Conservation (phyloP, 1,140 invertebrate species). For the Sweltsa coloradensis region DNA sequence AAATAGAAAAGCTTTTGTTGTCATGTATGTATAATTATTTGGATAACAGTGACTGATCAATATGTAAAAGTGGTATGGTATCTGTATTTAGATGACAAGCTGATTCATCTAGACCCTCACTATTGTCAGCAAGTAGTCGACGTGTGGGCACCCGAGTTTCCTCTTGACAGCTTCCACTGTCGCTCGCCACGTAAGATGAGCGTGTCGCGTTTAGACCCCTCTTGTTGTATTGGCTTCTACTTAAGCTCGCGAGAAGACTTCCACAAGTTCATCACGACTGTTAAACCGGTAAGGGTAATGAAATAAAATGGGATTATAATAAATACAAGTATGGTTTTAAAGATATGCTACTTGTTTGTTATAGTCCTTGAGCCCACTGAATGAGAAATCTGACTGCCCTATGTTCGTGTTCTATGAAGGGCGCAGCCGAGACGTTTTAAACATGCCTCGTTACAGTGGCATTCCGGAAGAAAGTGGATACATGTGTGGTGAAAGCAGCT, state of each 20-base stretch:
- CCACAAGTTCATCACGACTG: slow-evolving; percentile 55
- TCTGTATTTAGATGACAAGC: slow-evolving; percentile 56
- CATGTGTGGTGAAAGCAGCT: background rate
- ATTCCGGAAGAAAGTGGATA: background rate
- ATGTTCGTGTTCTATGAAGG: slow-evolving; percentile 33
- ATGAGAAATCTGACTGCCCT: slow-evolving; percentile 27
- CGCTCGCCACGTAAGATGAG: slow-evolving; percentile 74
- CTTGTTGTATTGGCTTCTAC: slow-evolving; percentile 87
- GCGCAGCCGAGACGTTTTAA: slow-evolving; percentile 19
- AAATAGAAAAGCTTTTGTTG: background rate
- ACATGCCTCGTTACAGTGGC: no score
- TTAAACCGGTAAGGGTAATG: slow-evolving; percentile 44
- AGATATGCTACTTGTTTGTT: no score
- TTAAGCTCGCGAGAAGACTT: slow-evolving; percentile 64
- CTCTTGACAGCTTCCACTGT: slow-evolving; percentile 71
- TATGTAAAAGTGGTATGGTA: slow-evolving; percentile 4
- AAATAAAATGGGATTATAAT: no score
- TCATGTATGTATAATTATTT: background rate
- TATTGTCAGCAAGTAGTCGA: slow-evolving; percentile 85
- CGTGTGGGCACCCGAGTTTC: slow-evolving; percentile 57
- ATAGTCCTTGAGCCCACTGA: slow-evolving; percentile 19
- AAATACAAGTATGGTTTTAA: no score
- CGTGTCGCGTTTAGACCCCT: slow-evolving; percentile 83
- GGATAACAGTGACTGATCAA: background rate
- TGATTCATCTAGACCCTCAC: slow-evolving; percentile 87